A percentile compares a stretch with the other conserved stretches of the same genome.
Evolutionary conservation across 2,888 invertebrate genomes (phyloP).

Genomic region (Tyria jacobaeae): DNA sequence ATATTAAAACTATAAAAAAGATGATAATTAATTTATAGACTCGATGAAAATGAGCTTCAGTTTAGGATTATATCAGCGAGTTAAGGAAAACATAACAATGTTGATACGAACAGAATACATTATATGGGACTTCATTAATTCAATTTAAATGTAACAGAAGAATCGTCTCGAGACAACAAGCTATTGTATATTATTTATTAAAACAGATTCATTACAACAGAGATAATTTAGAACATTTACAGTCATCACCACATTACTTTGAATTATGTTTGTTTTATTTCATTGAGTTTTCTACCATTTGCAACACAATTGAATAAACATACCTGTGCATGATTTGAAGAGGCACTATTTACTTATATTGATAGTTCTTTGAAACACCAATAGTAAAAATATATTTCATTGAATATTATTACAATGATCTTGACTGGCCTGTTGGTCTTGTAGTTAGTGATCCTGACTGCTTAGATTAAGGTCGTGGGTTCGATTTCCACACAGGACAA

Average conservation of each 20-base stretch:
- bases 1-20: no score
- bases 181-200: background rate
- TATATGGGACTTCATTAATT: background rate
- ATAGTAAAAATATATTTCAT: constrained; percentile 3
- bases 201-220: constrained; percentile 13
- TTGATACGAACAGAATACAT: background rate
- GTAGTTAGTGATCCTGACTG: no score
- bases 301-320: constrained; percentile 27
- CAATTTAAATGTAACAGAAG: background rate
- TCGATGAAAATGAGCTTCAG: no score
- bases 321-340: constrained; percentile 42
- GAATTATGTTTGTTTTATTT: constrained; percentile 3
- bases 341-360: constrained; percentile 9
- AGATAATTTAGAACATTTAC: constrained; percentile 22
- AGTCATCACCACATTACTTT: constrained; percentile 13
- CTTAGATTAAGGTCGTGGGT: no score
- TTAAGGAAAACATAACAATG: background rate
- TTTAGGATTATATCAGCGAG: no score
- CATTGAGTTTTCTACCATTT: constrained; percentile 37
- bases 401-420: no score
- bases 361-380: constrained; percentile 19
- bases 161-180: background rate
- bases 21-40: no score
- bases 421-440: no score
- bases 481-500: no score